phyloP scores from a whole-genome alignment of 2,888 invertebrate genomes.

The Drosophila tripunctata region DNA sequence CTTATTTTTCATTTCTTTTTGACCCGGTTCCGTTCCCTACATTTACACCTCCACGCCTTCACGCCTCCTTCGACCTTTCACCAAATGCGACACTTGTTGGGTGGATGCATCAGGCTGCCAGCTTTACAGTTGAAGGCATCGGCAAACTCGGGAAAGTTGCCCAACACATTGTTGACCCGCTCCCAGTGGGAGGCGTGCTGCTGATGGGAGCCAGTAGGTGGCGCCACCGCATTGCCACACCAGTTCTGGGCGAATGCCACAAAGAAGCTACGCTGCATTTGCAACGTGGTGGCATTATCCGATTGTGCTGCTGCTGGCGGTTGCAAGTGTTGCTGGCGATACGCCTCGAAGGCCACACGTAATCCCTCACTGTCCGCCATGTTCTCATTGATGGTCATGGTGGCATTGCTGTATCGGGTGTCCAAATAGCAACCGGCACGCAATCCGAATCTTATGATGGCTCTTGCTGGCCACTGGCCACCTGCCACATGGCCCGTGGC shows the following conservation, averaged over 20 bases:
- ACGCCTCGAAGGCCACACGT: constrained; percentile 75
- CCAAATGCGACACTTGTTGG: constrained; percentile 81
- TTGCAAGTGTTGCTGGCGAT: constrained; percentile 24
- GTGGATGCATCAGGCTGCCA: constrained; percentile 73
- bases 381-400: constrained; percentile 79
- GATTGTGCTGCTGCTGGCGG: background rate
- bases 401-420: constrained; percentile 65
- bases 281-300: background rate
- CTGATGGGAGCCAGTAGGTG: constrained; percentile 3
- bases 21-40: background rate
- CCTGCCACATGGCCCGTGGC: constrained; percentile 64
- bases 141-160: constrained; percentile 78
- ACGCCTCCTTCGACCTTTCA: constrained; percentile 15
- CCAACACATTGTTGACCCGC: constrained; percentile 80
- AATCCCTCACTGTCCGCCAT: constrained; percentile 82
- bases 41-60: too few relatives aligned
- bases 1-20: background rate
- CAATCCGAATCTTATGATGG: constrained; percentile 78
- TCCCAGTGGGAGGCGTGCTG: constrained; percentile 74
- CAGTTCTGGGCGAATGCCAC: constrained; percentile 81
- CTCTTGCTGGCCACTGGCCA: constrained; percentile 69
- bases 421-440: constrained; percentile 74
- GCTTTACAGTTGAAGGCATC: constrained; percentile 67
- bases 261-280: constrained; percentile 68
- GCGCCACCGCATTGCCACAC: constrained; percentile 62